Evolutionary conservation across 2,797 vertebrate genomes (phyloP), one percentile per base, ranked within the genome.

Genomic region (Galago senegalensis): DNA sequence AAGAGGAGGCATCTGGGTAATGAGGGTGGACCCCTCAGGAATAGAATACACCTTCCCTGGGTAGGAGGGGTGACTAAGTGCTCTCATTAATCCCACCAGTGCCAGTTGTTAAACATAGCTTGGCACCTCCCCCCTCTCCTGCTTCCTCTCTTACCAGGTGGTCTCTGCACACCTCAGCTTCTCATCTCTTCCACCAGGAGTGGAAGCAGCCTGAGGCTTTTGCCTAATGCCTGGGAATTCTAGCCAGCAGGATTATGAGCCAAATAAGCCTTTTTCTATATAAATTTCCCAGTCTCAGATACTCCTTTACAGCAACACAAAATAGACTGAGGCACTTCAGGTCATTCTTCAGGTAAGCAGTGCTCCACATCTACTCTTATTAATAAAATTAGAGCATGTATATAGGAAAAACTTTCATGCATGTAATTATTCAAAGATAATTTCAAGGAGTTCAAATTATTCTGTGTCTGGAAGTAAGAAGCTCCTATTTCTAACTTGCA

Each of bases 381-480:
- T 87, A 95, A 81, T 73, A 94, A 88, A 88, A 93, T 82, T 21
- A 79, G 86, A 40, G 46, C 34, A 31, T 16, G 4, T 21, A 88
- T 8, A 8, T 70, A 14, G 85, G 72, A n/a, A 93, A 82, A 83
- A 65, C 27, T 56, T 25, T 79, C 79, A 65, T 81, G 49, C 17
- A 85, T 49, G 43, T 49, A 70, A 91, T 84, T 58, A 89, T 46
- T 94, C 58, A 81, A 60, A 94, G 81, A 31, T n/a, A 91, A 58
- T 72, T 77, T 93, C 31, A 89, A 86, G 82, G 85, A 89, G 60
- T 37, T 31, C 14, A 97, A 93, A 89, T 82, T 49, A 92, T 58
- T 94, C 77, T 92, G 46, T 37, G 18, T 29, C 25, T 18, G 14
- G 49, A 65, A 81, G 9, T 67, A 95, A 75, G 31, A 94, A 67